phyloP scores from a whole-genome alignment of 2,888 invertebrate species.

The Melieria picta region DNA sequence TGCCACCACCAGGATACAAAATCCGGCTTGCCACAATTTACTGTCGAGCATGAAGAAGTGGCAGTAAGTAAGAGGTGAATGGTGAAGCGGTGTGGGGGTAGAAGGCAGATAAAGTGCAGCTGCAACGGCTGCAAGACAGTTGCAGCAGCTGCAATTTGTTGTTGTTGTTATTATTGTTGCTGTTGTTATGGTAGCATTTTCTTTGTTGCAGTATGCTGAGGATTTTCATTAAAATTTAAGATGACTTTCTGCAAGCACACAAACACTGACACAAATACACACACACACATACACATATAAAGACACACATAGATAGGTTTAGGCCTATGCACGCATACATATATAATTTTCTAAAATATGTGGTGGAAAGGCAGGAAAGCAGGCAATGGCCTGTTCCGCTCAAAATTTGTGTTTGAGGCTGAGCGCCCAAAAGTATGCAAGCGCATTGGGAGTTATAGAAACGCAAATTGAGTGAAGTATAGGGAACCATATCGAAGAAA shows the following conservation, averaged over 20 bases:
- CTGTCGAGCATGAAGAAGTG: too few relatives aligned
- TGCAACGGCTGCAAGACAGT: too few relatives aligned
- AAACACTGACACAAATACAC: not conserved
- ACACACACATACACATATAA: not conserved
- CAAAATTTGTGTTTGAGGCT: not conserved
- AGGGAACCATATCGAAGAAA: too few relatives aligned
- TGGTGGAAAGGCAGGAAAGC: not conserved
- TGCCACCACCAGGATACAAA: too few relatives aligned
- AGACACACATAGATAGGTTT: not conserved
- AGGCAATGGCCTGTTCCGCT: not conserved
- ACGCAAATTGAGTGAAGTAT: too few relatives aligned
- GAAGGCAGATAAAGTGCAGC: not conserved
- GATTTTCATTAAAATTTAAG: constrained; percentile 60
- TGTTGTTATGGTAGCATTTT: not conserved
- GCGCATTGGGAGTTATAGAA: too few relatives aligned
- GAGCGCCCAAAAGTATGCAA: too few relatives aligned
- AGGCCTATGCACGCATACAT: not conserved
- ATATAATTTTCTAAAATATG: not conserved
- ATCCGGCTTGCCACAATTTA: too few relatives aligned
- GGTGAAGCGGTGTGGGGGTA: not conserved
- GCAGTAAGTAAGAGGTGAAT: not conserved
- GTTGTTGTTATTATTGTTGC: constrained; percentile 5
- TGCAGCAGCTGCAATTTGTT: too few relatives aligned
- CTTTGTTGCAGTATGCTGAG: constrained; percentile 36
- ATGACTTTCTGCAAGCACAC: constrained; percentile 34